Evolutionary conservation across 2,888 invertebrate genomes (phyloP).

Genomic region (Chironomus tentans): DNA sequence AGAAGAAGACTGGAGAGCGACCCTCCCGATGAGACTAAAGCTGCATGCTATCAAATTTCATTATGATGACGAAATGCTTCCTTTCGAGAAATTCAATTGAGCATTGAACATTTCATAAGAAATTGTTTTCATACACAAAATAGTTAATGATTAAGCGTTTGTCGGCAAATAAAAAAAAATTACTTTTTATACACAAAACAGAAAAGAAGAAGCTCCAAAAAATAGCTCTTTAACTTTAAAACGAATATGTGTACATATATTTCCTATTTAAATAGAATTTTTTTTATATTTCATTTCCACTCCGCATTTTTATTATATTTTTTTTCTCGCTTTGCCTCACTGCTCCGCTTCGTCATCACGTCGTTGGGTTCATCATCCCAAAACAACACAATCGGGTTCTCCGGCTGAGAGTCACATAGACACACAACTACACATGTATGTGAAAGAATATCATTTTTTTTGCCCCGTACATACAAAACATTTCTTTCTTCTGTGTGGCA

Average conservation of each 20-base stretch:
- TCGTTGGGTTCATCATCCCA: slow-evolving; percentile 16
- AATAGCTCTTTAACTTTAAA: neutral
- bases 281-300: slow-evolving; percentile 4
- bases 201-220: neutral
- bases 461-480: neutral
- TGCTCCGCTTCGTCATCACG: slow-evolving; percentile 12
- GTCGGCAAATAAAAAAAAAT: neutral
- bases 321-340: slow-evolving; percentile 11
- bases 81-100: neutral
- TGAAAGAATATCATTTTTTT: neutral
- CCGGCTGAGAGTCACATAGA: slow-evolving; percentile 3
- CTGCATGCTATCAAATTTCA: neutral
- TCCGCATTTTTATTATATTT: neutral
- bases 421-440: neutral
- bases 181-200: neutral
- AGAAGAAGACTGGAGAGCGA: no score
- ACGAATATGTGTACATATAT: neutral
- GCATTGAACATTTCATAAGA: neutral
- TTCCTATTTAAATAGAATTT: slow-evolving; percentile 5
- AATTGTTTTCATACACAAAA: neutral
- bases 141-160: neutral
- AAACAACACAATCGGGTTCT: slow-evolving; percentile 11
- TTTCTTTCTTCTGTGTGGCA: neutral
- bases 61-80: neutral
- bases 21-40: no score